Conservation (phyloP, 2,113 vertebrate genomes). For the Coracopsis vasa region DNA sequence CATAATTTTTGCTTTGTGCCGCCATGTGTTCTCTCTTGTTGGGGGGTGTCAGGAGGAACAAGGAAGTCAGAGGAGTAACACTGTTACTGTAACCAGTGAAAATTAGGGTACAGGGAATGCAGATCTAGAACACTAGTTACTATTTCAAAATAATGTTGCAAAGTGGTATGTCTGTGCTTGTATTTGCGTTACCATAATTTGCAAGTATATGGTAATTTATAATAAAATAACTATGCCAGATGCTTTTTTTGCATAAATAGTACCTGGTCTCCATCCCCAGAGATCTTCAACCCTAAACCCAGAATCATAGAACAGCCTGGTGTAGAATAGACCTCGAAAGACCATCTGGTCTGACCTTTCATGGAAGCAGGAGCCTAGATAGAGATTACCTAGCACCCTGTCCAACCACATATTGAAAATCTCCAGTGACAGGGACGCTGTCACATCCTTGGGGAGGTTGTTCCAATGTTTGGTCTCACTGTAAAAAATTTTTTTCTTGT, state of each 20-base stretch:
- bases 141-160: background rate
- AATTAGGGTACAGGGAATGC: background rate
- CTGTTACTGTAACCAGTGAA: background rate
- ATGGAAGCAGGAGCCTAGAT: background rate
- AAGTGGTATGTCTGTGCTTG: background rate
- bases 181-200: background rate
- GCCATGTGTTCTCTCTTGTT: accelerated
- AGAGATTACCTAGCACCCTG: background rate
- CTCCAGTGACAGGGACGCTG: background rate
- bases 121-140: background rate
- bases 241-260: background rate
- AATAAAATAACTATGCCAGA: background rate
- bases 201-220: background rate
- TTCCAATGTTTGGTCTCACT: background rate
- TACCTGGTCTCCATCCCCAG: background rate
- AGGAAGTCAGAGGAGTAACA: background rate
- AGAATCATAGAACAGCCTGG: background rate
- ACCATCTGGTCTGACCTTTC: background rate
- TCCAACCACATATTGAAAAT: background rate
- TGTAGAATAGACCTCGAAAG: background rate
- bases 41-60: background rate
- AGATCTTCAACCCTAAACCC: background rate
- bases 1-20: background rate
- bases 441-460: background rate
- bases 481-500: background rate